Conservation (phyloP, 2,888 invertebrate genomes). For the Chamaedrilus cognettii region DNA sequence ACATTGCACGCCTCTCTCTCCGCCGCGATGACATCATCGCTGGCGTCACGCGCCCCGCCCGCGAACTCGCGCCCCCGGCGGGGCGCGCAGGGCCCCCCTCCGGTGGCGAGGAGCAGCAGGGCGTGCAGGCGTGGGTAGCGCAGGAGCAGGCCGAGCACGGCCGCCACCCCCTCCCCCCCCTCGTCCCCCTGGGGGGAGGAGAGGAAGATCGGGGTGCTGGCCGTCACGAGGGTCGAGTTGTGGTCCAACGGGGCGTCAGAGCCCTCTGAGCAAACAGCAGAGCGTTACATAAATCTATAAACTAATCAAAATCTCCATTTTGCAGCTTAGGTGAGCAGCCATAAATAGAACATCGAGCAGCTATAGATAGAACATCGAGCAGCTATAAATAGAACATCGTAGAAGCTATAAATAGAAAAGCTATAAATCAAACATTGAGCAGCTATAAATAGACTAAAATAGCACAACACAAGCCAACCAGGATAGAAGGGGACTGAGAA, state of each 20-base stretch:
- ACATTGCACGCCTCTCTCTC: conserved; percentile 7
- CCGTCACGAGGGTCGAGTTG: conserved; percentile 34
- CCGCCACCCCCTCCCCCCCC: conserved; percentile 38
- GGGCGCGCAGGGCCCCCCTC: too few species aligned
- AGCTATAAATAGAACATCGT: not conserved
- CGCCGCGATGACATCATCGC: not conserved
- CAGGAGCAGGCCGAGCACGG: conserved; percentile 50
- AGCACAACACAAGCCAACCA: too few species aligned
- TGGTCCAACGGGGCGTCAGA: not conserved
- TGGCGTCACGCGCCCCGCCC: too few species aligned
- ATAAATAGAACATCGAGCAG: too few species aligned
- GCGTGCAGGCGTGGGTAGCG: too few species aligned
- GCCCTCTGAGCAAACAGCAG: too few species aligned
- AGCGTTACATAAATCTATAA: too few species aligned
- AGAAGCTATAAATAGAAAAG: not conserved
- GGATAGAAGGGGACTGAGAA: conserved; percentile 36
- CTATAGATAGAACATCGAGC: conserved; percentile 1
- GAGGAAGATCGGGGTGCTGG: conserved; percentile 42
- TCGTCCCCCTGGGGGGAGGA: not conserved
- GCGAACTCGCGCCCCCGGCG: too few species aligned
- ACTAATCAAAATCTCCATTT: too few species aligned
- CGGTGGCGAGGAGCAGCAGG: too few species aligned
- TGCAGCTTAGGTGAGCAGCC: too few species aligned
- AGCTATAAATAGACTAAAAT: too few species aligned
- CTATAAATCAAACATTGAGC: not conserved